Percentiles rank a stretch among this genome's conserved stretches.
These are phyloP conservation scores for Ceratitis capitata DNA, from an alignment of 1,140 invertebrate genomes.

Conservation along the genomic window DNA sequence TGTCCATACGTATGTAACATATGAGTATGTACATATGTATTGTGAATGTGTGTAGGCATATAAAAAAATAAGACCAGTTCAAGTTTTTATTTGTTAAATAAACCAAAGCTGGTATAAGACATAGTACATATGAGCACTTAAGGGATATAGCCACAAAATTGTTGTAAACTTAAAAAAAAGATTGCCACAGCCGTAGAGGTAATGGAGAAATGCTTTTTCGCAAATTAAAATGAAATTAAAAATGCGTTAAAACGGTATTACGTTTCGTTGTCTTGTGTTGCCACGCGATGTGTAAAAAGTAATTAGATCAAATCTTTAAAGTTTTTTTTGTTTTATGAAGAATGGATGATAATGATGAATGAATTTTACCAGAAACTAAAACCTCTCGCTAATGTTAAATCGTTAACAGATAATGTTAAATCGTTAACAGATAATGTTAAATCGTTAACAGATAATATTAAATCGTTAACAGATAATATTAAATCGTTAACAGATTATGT, in stretches of 20 bases:
- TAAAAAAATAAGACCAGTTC: background rate
- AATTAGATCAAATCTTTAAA: too few species aligned
- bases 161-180: background rate
- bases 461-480: too few species aligned
- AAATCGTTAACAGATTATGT: too few species aligned
- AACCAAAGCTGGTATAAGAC: background rate
- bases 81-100: background rate
- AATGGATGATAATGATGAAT: too few species aligned
- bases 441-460: too few species aligned
- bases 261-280: background rate
- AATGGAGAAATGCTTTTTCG: background rate
- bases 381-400: too few species aligned
- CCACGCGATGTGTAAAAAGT: background rate
- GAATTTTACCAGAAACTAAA: too few species aligned
- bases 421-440: too few species aligned
- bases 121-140: background rate
- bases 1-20: background rate
- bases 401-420: too few species aligned
- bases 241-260: background rate
- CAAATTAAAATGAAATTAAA: constrained; percentile 22
- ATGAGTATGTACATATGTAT: too few species aligned
- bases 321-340: too few species aligned
- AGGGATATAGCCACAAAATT: background rate
- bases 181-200: background rate
- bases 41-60: too few species aligned